Percentiles rank a stretch among this genome's conserved stretches.
Conservation (phyloP, 2,113 vertebrate species). For the Phaetusa simplex region DNA sequence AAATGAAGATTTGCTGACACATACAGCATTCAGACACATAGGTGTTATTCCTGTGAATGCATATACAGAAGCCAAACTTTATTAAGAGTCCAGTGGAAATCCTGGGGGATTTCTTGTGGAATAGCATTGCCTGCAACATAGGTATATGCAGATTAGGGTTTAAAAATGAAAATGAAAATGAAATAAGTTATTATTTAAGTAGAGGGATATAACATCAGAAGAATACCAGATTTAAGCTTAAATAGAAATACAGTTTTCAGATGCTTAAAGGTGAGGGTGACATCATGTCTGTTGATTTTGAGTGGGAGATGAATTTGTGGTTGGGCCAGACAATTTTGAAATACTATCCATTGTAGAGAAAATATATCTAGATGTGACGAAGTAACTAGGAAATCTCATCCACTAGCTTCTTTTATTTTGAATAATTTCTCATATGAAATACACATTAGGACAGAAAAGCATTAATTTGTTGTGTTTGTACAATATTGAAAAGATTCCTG, state of each 20-base stretch:
- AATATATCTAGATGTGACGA: neutral
- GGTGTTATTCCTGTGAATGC: neutral
- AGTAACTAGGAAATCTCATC: neutral
- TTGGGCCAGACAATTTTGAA: neutral
- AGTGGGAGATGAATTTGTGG: neutral
- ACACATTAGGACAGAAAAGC: neutral
- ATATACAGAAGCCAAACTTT: neutral
- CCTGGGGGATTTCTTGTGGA: neutral
- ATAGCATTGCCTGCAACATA: neutral
- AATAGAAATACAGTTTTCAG: neutral
- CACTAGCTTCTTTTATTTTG: neutral
- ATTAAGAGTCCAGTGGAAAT: neutral
- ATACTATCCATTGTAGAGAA: neutral
- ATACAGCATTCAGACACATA: neutral
- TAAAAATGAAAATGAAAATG: neutral
- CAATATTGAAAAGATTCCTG: neutral
- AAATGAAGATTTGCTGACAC: neutral
- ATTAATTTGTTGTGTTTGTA: neutral
- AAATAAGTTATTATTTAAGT: neutral
- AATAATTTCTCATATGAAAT: neutral
- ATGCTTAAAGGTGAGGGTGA: neutral
- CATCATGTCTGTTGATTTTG: neutral
- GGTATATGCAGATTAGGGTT: fast-evolving
- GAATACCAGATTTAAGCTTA: neutral
- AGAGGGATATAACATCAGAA: neutral